A percentile compares a stretch with the other conserved stretches of the same genome.
Evolutionary conservation across 2,113 vertebrate species (phyloP).

Genomic region (Arizona elegans): DNA sequence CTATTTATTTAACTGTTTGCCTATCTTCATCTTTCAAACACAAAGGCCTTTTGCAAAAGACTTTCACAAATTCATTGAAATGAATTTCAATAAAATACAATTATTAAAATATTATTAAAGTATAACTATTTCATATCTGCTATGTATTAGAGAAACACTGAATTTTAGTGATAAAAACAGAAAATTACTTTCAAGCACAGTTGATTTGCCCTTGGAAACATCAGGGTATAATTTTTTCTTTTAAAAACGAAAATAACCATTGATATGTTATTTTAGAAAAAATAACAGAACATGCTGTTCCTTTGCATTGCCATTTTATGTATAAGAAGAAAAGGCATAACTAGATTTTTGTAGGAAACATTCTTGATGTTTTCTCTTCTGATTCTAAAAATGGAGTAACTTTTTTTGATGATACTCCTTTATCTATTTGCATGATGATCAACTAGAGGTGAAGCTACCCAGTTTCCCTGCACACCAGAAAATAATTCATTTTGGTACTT

Average conservation of each 20-base stretch:
- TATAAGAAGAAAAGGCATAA: not conserved
- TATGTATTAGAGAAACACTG: not conserved
- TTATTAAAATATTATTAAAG: not conserved
- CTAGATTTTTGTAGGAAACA: conserved; percentile 12
- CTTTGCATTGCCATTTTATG: not conserved
- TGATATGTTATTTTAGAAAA: not conserved
- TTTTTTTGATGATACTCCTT: not conserved
- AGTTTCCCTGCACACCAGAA: not conserved
- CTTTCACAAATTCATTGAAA: not conserved
- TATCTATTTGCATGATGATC: not conserved
- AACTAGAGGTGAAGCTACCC: not conserved
- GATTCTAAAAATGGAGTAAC: conserved; percentile 28
- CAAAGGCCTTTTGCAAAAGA: not conserved
- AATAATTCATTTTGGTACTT: not conserved
- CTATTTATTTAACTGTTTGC: not conserved
- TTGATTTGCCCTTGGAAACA: not conserved
- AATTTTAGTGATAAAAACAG: not conserved
- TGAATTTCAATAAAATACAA: not conserved
- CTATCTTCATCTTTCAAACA: not conserved
- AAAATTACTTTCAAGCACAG: not conserved
- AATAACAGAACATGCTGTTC: not conserved
- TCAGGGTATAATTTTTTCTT: not conserved
- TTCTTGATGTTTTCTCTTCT: conserved; percentile 1
- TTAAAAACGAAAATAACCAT: not conserved
- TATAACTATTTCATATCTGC: not conserved